phyloP scores from a whole-genome alignment of 2,797 vertebrate genomes.

The Chrysocyon brachyurus region DNA sequence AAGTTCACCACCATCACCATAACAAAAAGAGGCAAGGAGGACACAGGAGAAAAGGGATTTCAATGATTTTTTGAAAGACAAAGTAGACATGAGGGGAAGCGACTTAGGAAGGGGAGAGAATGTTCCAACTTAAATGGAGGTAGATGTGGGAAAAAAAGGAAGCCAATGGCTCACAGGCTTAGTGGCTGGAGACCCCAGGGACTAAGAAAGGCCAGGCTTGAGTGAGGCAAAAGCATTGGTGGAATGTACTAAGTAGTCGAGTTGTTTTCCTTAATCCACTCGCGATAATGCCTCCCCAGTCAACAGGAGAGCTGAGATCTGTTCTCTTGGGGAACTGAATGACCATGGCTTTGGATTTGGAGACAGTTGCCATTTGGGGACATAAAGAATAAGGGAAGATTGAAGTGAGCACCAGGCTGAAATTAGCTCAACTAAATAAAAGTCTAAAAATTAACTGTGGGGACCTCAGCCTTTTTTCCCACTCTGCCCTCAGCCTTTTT shows the following conservation, averaged over 20 bases:
- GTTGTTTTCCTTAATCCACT: background rate
- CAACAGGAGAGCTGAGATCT: background rate
- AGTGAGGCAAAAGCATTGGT: background rate
- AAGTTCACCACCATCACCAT: background rate
- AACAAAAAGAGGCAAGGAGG: background rate
- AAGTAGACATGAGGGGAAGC: background rate
- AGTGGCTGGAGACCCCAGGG: too few species aligned
- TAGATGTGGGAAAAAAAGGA: background rate
- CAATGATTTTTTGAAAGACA: background rate
- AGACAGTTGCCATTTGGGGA: background rate
- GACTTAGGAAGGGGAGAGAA: background rate
- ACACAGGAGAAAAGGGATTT: background rate
- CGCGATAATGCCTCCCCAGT: background rate
- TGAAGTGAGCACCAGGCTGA: background rate
- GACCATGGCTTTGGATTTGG: background rate
- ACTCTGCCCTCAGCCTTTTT: background rate
- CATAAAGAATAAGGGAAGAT: background rate
- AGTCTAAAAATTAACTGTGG: background rate
- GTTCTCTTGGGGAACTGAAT: background rate
- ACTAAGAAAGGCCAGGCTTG: background rate
- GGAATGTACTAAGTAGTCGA: background rate
- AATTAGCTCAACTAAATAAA: background rate
- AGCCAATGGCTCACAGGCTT: background rate
- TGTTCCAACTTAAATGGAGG: background rate
- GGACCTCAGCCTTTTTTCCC: background rate